phyloP scores from a whole-genome alignment of 1,140 invertebrate genomes.

The Tyrophagus putrescentiae region DNA sequence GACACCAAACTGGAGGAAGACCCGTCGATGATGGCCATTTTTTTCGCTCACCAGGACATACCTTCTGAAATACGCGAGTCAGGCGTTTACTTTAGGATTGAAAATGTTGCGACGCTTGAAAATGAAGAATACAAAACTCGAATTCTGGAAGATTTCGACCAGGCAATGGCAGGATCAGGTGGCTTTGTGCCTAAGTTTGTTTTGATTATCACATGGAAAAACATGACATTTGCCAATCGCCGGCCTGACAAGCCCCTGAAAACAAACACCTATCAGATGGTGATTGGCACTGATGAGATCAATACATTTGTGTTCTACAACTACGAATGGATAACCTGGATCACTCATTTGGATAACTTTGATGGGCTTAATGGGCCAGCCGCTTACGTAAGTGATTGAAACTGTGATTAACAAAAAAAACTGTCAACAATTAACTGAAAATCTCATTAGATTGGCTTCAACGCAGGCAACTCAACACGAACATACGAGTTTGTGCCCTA shows the following conservation, averaged over 20 bases:
- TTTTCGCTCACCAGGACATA: constrained; percentile 70
- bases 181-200: constrained; percentile 76
- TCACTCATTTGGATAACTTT: constrained; percentile 57
- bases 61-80: constrained; percentile 37
- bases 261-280: constrained; percentile 88
- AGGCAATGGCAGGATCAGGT: constrained; percentile 74
- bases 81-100: constrained; percentile 45
- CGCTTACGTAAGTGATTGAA: constrained; percentile 65
- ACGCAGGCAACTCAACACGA: constrained; percentile 80
- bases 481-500: constrained; percentile 77
- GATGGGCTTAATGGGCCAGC: constrained; percentile 68
- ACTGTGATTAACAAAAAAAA: constrained; percentile 93
- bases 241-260: constrained; percentile 47
- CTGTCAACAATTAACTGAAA: constrained; percentile 36
- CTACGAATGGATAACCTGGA: constrained; percentile 76
- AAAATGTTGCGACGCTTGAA: constrained; percentile 37
- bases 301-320: constrained; percentile 89
- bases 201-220: constrained; percentile 85
- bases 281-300: constrained; percentile 80
- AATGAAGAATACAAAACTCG: constrained; percentile 58
- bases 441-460: constrained; percentile 79
- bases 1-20: constrained; percentile 73
- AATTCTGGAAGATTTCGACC: constrained; percentile 67
- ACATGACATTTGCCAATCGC: constrained; percentile 76
- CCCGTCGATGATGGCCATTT: constrained; percentile 81